Conservation (phyloP, 2,113 vertebrate species). For the Callocephalon fimbriatum region DNA sequence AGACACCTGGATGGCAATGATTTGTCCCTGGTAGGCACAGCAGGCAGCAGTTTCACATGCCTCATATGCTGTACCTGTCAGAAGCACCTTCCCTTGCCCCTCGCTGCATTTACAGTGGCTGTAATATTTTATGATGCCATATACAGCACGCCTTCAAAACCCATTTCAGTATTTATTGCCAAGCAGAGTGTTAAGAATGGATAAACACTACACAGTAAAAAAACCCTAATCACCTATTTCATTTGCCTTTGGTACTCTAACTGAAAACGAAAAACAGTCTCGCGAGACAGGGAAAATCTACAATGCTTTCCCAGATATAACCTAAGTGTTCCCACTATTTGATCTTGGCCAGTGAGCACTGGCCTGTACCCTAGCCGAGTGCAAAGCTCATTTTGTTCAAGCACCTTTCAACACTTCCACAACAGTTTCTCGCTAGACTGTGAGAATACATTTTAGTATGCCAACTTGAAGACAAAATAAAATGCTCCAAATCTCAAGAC, state of each 20-base stretch:
- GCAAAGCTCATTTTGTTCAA: background rate
- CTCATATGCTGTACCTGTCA: background rate
- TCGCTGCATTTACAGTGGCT: background rate
- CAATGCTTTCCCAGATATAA: background rate
- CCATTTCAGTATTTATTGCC: background rate
- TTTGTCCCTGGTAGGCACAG: background rate
- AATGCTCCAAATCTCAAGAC: background rate
- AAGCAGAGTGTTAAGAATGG: conserved; percentile 22
- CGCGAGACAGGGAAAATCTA: background rate
- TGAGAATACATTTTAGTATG: background rate
- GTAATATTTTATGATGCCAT: conserved; percentile 40
- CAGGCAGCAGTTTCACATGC: background rate
- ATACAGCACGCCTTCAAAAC: background rate
- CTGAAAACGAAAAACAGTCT: background rate
- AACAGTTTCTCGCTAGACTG: background rate
- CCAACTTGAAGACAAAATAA: background rate
- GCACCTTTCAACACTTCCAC: background rate
- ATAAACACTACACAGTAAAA: conserved; percentile 6
- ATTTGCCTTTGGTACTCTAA: background rate
- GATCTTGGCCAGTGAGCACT: background rate
- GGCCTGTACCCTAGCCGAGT: background rate
- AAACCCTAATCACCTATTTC: background rate
- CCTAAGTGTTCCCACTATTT: background rate
- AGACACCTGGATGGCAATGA: background rate
- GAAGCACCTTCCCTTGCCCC: background rate